Percentiles rank a stretch among this genome's conserved stretches.
Evolutionary conservation across 2,113 vertebrate species (phyloP).

Genomic region (Dicentrarchus labrax): DNA sequence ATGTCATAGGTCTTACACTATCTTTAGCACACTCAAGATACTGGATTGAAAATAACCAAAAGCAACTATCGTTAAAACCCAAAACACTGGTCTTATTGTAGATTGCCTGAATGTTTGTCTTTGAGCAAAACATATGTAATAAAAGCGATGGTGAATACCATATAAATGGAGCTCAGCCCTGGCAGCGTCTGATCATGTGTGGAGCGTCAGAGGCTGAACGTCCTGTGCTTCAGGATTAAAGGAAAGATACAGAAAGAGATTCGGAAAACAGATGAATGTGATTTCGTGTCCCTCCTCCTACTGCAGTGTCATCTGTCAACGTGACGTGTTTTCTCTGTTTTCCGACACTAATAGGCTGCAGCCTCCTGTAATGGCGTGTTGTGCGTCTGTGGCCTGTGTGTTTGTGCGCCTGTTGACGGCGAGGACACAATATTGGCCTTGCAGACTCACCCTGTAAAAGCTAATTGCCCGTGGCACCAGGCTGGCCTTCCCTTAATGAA

Average conservation of each 20-base stretch:
- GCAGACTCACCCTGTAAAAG: conserved; percentile 21
- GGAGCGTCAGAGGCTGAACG: neutral
- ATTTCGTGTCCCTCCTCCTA: neutral
- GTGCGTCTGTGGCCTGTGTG: neutral
- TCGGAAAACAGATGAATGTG: neutral
- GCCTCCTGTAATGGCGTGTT: neutral
- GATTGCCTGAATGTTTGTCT: neutral
- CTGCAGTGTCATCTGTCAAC: neutral
- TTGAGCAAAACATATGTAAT: neutral
- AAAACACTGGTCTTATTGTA: neutral
- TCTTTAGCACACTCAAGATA: neutral
- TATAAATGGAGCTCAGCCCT: neutral
- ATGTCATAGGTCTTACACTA: no score
- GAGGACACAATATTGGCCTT: neutral
- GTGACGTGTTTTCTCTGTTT: neutral
- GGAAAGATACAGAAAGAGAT: neutral
- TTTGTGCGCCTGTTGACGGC: conserved; percentile 16
- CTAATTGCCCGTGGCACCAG: conserved; percentile 54
- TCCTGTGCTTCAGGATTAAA: neutral
- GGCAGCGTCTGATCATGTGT: neutral
- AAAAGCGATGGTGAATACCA: neutral
- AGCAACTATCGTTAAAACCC: neutral
- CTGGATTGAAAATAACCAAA: neutral
- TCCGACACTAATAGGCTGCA: conserved; percentile 19
- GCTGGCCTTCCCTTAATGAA: conserved; percentile 43